phyloP scores from a whole-genome alignment of 1,140 invertebrate genomes.

The Anoplophora glabripennis region DNA sequence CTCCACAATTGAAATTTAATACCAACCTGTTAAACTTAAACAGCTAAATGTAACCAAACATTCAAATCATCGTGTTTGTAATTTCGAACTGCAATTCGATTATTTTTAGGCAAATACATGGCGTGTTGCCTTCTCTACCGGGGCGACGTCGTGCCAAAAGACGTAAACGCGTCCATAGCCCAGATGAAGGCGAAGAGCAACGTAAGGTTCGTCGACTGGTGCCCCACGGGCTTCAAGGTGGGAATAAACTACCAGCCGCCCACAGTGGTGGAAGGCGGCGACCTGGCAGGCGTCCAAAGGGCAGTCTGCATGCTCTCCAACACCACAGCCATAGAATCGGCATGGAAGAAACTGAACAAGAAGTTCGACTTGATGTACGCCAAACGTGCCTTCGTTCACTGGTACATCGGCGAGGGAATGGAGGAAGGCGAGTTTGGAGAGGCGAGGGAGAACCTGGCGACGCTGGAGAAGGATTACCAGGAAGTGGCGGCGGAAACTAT shows the following conservation, averaged over 20 bases:
- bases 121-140: conserved; percentile 73
- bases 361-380: conserved; percentile 83
- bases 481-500: conserved; percentile 48
- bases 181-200: conserved; percentile 77
- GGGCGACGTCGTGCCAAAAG: conserved; percentile 56
- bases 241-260: conserved; percentile 84
- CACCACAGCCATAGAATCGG: conserved; percentile 77
- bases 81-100: not conserved
- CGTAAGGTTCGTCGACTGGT: conserved; percentile 91
- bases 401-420: conserved; percentile 82
- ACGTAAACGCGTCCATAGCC: conserved; percentile 78
- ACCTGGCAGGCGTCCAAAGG: conserved; percentile 77
- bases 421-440: conserved; percentile 81
- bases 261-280: conserved; percentile 74
- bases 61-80: not conserved
- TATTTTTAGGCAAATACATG: conserved; percentile 76
- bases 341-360: conserved; percentile 68
- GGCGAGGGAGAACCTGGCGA: conserved; percentile 78
- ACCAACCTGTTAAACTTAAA: too few relatives aligned
- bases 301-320: conserved; percentile 85
- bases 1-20: too few relatives aligned
- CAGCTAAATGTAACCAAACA: not conserved
- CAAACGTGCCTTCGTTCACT: conserved; percentile 71
- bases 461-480: conserved; percentile 69
- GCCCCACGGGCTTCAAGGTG: conserved; percentile 83